Evolutionary conservation across 1,140 invertebrate species (phyloP).

Genomic region (Ectropis grisescens): DNA sequence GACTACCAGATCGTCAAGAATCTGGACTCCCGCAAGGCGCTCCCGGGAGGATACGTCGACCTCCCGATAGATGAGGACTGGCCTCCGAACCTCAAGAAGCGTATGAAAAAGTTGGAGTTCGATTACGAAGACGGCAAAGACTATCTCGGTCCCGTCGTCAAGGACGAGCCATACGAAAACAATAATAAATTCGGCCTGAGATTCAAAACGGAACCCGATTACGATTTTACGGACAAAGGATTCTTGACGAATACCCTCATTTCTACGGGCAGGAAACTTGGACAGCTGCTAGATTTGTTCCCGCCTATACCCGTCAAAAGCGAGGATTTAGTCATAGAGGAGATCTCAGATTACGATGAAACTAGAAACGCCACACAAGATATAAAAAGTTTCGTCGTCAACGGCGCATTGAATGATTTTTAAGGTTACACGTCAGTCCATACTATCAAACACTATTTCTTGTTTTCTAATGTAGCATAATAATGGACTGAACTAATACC

Average conservation of each 20-base stretch:
- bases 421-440: too few relatives aligned
- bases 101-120: constrained; percentile 56
- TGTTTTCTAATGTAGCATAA: too few relatives aligned
- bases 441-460: constrained; percentile 9
- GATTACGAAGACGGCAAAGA: constrained; percentile 56
- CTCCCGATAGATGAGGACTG: constrained; percentile 64
- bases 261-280: constrained; percentile 40
- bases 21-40: constrained; percentile 22
- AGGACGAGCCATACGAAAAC: constrained; percentile 52
- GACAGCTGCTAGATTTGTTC: constrained; percentile 36
- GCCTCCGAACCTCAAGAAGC: constrained; percentile 50
- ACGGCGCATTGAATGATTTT: constrained; percentile 32
- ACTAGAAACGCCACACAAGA: constrained; percentile 40
- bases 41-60: constrained; percentile 50
- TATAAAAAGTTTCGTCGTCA: constrained; percentile 53
- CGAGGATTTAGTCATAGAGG: constrained; percentile 51
- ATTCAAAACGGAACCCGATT: constrained; percentile 13
- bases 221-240: constrained; percentile 19
- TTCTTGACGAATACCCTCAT: constrained; percentile 40
- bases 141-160: constrained; percentile 46
- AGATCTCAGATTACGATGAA: constrained; percentile 46
- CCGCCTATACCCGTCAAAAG: constrained; percentile 49
- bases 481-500: too few relatives aligned
- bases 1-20: constrained; percentile 58
- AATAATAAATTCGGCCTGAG: constrained; percentile 28